phyloP scores from a whole-genome alignment of 2,797 vertebrate species.

The Lepus townsendii region DNA sequence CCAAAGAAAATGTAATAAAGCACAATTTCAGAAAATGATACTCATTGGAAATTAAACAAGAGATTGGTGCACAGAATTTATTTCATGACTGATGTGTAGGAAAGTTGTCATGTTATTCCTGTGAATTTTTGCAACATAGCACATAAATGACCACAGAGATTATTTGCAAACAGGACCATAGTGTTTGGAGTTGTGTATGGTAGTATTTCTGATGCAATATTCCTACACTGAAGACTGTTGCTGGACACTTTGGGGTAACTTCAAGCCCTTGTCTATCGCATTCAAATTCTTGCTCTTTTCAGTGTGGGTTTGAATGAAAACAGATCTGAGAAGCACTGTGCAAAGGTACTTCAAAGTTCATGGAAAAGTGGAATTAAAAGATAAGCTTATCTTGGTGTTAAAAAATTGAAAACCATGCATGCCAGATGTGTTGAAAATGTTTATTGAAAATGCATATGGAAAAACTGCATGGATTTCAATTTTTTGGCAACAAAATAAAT shows the following conservation, averaged over 20 bases:
- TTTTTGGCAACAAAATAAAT: too few relatives aligned
- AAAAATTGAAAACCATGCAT: too few relatives aligned
- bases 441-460: too few relatives aligned
- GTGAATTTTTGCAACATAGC: not conserved
- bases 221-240: not conserved
- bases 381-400: too few relatives aligned
- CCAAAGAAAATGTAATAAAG: conserved; percentile 57
- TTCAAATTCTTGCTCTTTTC: not conserved
- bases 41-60: conserved; percentile 36
- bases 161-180: too few relatives aligned
- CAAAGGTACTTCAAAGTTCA: too few relatives aligned
- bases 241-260: not conserved
- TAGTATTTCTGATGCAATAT: not conserved
- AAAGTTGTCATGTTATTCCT: not conserved
- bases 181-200: not conserved
- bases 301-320: not conserved
- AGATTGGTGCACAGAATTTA: conserved; percentile 11
- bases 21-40: conserved; percentile 49
- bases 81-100: not conserved
- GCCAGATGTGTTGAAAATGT: too few relatives aligned
- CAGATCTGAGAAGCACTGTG: not conserved
- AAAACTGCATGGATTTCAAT: too few relatives aligned
- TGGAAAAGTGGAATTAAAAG: too few relatives aligned
- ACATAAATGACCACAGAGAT: not conserved
- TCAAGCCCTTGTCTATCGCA: not conserved